phyloP scores from a whole-genome alignment of 2,888 invertebrate species.

The Petrolisthes manimaculis region DNA sequence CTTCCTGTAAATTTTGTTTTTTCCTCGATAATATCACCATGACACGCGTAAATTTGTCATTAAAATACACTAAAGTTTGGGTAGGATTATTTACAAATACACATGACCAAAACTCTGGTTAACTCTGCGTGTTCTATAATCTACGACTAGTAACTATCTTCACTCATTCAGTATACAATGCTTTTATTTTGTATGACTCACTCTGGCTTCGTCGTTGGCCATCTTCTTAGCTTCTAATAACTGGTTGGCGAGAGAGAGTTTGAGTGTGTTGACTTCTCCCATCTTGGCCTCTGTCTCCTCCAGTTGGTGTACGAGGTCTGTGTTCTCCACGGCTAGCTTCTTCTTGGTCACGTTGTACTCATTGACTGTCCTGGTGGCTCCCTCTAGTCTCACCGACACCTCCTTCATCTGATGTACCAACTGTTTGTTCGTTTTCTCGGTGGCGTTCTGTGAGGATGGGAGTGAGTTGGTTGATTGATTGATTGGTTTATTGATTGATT shows the following conservation, averaged over 20 bases:
- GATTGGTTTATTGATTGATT: no score
- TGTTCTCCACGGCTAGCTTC: slow-evolving; percentile 97
- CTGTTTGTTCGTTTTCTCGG: slow-evolving; percentile 99
- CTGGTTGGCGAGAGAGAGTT: slow-evolving; percentile 80
- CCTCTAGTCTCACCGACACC: slow-evolving; percentile 94
- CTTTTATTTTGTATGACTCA: slow-evolving; percentile 72
- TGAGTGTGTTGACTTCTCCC: slow-evolving; percentile 69
- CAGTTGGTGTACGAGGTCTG: slow-evolving; percentile 88
- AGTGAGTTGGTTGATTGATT: not conserved
- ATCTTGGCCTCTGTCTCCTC: slow-evolving; percentile 94
- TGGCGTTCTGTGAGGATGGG: slow-evolving; percentile 80
- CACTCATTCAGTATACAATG: no score
- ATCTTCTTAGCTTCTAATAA: slow-evolving; percentile 85
- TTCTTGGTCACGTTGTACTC: slow-evolving; percentile 98
- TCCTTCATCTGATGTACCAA: slow-evolving; percentile 95
- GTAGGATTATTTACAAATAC: no score
- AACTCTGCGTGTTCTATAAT: no score
- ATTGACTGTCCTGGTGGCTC: slow-evolving; percentile 94
- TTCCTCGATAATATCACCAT: no score
- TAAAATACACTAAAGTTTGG: no score
- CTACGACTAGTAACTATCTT: not conserved
- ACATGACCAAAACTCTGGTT: no score
- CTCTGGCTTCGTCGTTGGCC: slow-evolving; percentile 82
- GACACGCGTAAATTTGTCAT: no score
- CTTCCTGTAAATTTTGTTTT: no score